Evolutionary conservation across 2,888 invertebrate species (phyloP).

Genomic region (Cheilosia variabilis): DNA sequence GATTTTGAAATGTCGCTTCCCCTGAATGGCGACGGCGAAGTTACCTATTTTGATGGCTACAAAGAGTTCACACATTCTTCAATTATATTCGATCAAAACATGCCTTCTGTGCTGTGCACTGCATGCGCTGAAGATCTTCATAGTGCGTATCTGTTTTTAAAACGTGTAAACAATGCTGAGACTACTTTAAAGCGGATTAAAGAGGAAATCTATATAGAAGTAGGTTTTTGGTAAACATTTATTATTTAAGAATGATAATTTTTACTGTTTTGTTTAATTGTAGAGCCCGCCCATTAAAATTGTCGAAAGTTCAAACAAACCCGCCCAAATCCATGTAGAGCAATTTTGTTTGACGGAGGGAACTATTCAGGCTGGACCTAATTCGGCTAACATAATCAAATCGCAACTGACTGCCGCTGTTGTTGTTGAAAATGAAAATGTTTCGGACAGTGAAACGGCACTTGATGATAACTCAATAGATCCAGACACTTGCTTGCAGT

Average conservation of each 20-base stretch:
- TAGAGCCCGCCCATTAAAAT: background rate
- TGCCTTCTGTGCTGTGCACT: constrained; percentile 11
- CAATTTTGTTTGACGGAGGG: no score
- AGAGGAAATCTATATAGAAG: background rate
- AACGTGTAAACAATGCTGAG: constrained; percentile 19
- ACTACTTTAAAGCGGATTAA: background rate
- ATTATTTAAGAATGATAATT: no score
- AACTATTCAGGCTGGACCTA: no score
- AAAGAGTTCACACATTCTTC: constrained; percentile 9
- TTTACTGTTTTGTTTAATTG: background rate
- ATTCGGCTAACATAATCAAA: background rate
- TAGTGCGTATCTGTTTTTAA: constrained; percentile 20
- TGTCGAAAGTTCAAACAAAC: no score
- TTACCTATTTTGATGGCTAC: constrained; percentile 31
- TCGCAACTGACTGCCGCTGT: background rate
- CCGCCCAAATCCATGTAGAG: no score
- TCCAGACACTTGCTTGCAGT: constrained; percentile 20
- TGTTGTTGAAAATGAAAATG: background rate
- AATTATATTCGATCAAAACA: background rate
- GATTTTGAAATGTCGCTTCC: constrained; percentile 17
- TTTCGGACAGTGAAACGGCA: background rate
- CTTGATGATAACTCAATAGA: constrained; percentile 3
- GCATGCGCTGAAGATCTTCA: constrained; percentile 13
- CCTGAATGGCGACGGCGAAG: background rate
- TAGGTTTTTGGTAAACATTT: no score